phyloP scores from a whole-genome alignment of 1,140 invertebrate species.

The Campodea augens region DNA sequence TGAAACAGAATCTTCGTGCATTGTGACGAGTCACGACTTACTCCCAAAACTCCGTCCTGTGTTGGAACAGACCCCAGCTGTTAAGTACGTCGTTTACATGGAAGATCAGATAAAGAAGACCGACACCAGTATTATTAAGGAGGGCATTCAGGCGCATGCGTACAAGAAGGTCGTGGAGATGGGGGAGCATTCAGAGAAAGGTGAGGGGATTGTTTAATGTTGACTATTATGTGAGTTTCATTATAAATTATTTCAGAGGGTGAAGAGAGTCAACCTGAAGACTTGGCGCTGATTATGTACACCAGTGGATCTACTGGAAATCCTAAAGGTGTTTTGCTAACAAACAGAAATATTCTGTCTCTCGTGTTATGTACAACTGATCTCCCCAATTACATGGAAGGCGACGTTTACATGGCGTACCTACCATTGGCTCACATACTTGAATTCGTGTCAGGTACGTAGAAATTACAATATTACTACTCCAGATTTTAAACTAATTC shows the following conservation, averaged over 20 bases:
- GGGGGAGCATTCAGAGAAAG: conserved; percentile 25
- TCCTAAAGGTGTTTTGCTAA: conserved; percentile 68
- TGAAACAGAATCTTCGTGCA: conserved; percentile 80
- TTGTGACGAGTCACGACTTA: conserved; percentile 75
- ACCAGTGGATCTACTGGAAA: conserved; percentile 84
- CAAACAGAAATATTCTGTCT: conserved; percentile 76
- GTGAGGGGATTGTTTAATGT: too few species aligned
- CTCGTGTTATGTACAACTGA: conserved; percentile 75
- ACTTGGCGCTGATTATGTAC: conserved; percentile 90
- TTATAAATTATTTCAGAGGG: conserved; percentile 25
- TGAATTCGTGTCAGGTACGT: conserved; percentile 58
- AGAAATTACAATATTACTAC: not conserved
- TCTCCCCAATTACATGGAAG: too few species aligned
- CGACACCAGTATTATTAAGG: conserved; percentile 42
- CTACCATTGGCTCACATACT: conserved; percentile 94
- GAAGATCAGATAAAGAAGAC: conserved; percentile 59
- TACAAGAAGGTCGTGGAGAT: conserved; percentile 35
- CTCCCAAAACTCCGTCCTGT: conserved; percentile 73
- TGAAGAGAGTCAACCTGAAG: conserved; percentile 39
- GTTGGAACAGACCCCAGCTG: conserved; percentile 39
- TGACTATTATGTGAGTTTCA: too few species aligned
- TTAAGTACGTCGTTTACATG: conserved; percentile 71
- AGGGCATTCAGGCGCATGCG: conserved; percentile 39
- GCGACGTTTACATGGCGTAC: conserved; percentile 85
- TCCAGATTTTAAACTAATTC: too few species aligned